These are phyloP conservation scores for Periparus ater DNA, from an alignment of 2,797 vertebrate genomes.

Conservation along the genomic window DNA sequence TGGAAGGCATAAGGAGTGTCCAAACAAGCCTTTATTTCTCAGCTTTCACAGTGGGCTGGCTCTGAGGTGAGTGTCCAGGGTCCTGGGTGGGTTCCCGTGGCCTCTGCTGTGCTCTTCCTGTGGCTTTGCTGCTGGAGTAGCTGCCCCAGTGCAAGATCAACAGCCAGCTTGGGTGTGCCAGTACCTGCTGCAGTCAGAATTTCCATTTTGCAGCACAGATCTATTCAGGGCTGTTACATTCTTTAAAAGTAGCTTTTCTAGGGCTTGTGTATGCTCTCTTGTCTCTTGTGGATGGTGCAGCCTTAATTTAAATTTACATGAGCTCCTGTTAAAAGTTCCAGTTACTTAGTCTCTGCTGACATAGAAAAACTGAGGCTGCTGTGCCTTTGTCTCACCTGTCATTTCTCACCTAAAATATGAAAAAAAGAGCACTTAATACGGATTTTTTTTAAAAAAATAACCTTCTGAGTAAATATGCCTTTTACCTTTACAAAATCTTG, in stretches of 20 bases:
- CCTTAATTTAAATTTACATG: background rate
- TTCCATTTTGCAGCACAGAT: background rate
- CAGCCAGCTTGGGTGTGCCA: background rate
- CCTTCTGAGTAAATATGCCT: background rate
- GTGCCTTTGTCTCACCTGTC: background rate
- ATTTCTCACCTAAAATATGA: background rate
- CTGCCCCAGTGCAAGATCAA: background rate
- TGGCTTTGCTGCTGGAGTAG: background rate
- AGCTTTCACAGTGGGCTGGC: background rate
- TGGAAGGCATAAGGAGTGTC: background rate
- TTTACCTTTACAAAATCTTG: background rate
- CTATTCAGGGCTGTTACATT: background rate
- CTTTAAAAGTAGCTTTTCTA: background rate
- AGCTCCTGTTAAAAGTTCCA: background rate
- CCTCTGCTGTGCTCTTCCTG: background rate
- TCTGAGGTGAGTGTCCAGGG: fast-evolving
- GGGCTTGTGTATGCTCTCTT: background rate
- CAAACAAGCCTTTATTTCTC: background rate
- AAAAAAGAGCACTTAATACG: background rate
- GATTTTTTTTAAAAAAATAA: background rate
- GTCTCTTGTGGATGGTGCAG: background rate
- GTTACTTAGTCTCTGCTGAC: background rate
- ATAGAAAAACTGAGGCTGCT: background rate
- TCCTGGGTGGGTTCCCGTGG: background rate
- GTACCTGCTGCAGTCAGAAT: background rate